These are phyloP conservation scores for Limenitis camilla DNA, from an alignment of 2,888 invertebrate genomes.

Conservation along the genomic window DNA sequence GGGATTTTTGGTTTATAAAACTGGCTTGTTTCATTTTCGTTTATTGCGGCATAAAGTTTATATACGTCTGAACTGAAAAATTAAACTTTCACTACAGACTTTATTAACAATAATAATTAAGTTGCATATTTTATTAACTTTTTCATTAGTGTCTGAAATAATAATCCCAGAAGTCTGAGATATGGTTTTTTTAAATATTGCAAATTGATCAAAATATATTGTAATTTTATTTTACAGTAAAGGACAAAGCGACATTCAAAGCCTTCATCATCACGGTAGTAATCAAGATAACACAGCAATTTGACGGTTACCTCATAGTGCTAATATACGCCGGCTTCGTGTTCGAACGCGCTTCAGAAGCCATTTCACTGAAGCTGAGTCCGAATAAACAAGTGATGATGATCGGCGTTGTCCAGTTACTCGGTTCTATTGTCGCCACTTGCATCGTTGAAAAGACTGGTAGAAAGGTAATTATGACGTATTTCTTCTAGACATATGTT, in stretches of 20 bases:
- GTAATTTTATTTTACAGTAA: conserved; percentile 38
- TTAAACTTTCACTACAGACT: too few relatives aligned
- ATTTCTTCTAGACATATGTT: too few relatives aligned
- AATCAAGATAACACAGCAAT: conserved; percentile 64
- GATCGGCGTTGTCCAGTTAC: conserved; percentile 55
- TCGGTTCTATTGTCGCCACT: conserved; percentile 57
- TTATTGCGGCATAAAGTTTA: too few relatives aligned
- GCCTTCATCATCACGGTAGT: conserved; percentile 63
- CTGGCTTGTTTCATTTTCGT: too few relatives aligned
- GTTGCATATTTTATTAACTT: too few relatives aligned
- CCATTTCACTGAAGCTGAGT: conserved; percentile 47
- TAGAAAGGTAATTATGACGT: conserved; percentile 44
- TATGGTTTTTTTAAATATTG: too few relatives aligned
- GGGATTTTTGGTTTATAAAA: too few relatives aligned
- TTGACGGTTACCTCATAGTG: conserved; percentile 64
- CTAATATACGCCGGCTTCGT: conserved; percentile 62
- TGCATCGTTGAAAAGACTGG: conserved; percentile 64
- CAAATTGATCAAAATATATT: too few relatives aligned
- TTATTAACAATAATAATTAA: too few relatives aligned
- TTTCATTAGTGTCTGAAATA: too few relatives aligned
- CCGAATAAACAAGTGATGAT: conserved; percentile 65
- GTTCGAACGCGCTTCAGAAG: conserved; percentile 54
- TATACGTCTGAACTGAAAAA: too few relatives aligned
- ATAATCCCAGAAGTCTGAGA: neutral
- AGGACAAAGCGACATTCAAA: conserved; percentile 56